Conservation (phyloP, 2,113 vertebrate genomes). For the Climacteris rufus region DNA sequence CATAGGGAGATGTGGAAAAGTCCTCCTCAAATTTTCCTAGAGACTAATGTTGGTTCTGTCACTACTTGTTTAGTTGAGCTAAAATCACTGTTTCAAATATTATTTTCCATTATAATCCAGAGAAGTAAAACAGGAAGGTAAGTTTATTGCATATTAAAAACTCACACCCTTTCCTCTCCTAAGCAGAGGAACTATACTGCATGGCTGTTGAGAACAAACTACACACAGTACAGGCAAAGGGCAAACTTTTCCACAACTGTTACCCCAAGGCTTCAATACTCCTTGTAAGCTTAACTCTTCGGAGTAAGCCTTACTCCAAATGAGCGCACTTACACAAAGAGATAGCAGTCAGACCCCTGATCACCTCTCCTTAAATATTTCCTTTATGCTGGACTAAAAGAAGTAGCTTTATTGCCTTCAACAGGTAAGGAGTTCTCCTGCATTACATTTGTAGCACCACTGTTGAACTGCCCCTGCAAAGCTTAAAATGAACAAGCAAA, state of each 20-base stretch:
- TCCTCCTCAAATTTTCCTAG: not conserved
- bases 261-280: not conserved
- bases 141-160: not conserved
- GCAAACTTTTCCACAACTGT: not conserved
- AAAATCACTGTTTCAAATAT: not conserved
- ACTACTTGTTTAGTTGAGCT: not conserved
- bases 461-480: not conserved
- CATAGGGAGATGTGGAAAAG: not conserved
- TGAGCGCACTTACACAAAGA: not conserved
- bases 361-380: not conserved
- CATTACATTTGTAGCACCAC: not conserved
- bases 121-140: not conserved
- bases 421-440: not conserved
- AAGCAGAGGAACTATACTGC: not conserved
- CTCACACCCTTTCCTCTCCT: not conserved
- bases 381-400: not conserved
- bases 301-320: not conserved
- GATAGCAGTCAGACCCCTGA: not conserved
- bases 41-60: not conserved
- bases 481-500: not conserved
- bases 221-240: not conserved
- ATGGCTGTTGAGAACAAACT: not conserved
- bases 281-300: not conserved
- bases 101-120: not conserved
- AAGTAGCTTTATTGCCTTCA: not conserved